A percentile compares a stretch with the other conserved stretches of the same genome.
Evolutionary conservation across 2,888 invertebrate genomes (phyloP).

Genomic region (Pterostichus niger): DNA sequence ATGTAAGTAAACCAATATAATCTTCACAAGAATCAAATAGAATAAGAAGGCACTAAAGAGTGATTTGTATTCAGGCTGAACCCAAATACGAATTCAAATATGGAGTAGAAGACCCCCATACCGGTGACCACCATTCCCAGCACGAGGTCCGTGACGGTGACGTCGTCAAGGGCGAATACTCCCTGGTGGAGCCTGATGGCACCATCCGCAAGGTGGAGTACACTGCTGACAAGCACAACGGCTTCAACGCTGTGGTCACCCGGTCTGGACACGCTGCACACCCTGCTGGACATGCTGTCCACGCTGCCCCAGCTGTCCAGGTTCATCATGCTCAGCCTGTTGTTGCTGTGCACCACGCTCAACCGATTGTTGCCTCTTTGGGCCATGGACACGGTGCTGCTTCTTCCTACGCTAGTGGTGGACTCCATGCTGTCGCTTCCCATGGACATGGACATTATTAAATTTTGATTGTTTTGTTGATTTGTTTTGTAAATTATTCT

Average conservation of each 20-base stretch:
- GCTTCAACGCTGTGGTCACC: conserved; percentile 45
- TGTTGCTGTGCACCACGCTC: not conserved
- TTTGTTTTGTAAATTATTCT: not conserved
- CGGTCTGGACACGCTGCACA: conserved; percentile 68
- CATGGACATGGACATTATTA: conserved; percentile 10
- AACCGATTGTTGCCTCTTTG: not conserved
- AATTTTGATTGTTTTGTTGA: not conserved
- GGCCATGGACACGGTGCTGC: conserved; percentile 9
- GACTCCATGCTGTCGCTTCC: conserved; percentile 7
- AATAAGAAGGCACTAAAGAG: no score
- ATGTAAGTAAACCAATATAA: not conserved
- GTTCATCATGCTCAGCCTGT: conserved; percentile 1
- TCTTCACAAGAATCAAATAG: no score
- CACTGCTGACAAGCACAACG: conserved; percentile 68
- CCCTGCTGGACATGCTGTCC: conserved; percentile 68
- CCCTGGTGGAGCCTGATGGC: conserved; percentile 35
- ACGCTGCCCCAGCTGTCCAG: conserved; percentile 59
- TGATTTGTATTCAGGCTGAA: not conserved
- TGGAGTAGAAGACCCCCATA: conserved; percentile 34
- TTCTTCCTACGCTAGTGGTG: conserved; percentile 3
- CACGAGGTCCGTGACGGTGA: conserved; percentile 34
- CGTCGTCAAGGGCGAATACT: conserved; percentile 45
- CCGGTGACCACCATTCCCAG: conserved; percentile 46
- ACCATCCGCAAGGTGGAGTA: conserved; percentile 68
- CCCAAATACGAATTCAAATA: conserved; percentile 43